Percentiles rank a stretch among this genome's conserved stretches.
Conservation (phyloP, 2,113 vertebrate species). For the Shinisaurus crocodilurus region DNA sequence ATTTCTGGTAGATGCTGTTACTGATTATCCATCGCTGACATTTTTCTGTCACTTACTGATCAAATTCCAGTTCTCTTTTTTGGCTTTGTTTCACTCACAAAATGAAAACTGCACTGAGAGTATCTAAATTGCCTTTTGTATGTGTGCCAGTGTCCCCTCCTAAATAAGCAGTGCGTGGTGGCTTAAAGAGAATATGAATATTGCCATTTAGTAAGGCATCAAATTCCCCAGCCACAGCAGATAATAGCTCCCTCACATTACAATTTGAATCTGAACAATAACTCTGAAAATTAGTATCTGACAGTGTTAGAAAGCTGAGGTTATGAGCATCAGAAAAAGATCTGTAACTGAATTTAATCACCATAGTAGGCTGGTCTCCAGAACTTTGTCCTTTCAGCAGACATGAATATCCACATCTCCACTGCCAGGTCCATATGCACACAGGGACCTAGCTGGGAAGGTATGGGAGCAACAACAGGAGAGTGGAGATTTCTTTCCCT, state of each 20-base stretch:
- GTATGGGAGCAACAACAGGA: background rate
- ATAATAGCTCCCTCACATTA: slow-evolving; percentile 13
- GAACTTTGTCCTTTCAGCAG: background rate
- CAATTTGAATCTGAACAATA: background rate
- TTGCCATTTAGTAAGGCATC: slow-evolving; percentile 2
- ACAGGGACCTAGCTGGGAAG: background rate
- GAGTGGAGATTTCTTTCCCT: background rate
- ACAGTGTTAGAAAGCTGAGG: background rate
- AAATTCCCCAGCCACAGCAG: background rate
- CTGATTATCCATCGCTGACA: slow-evolving; percentile 11
- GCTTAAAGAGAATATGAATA: slow-evolving; percentile 13
- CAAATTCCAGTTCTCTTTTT: background rate
- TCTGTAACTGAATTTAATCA: background rate
- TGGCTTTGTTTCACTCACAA: background rate
- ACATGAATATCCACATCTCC: background rate
- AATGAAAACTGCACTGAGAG: background rate
- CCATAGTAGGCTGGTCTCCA: background rate
- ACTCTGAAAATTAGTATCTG: slow-evolving; percentile 7
- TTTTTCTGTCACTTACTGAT: background rate
- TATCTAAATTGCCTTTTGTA: background rate
- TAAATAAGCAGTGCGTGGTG: slow-evolving; percentile 4
- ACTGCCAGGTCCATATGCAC: background rate
- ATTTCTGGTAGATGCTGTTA: slow-evolving; percentile 12
- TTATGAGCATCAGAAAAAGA: background rate
- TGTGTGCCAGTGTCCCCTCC: slow-evolving; percentile 1